A percentile compares a stretch with the other conserved stretches of the same genome.
Conservation (phyloP, 2,113 vertebrate genomes). For the Gopherus evgoodei region DNA sequence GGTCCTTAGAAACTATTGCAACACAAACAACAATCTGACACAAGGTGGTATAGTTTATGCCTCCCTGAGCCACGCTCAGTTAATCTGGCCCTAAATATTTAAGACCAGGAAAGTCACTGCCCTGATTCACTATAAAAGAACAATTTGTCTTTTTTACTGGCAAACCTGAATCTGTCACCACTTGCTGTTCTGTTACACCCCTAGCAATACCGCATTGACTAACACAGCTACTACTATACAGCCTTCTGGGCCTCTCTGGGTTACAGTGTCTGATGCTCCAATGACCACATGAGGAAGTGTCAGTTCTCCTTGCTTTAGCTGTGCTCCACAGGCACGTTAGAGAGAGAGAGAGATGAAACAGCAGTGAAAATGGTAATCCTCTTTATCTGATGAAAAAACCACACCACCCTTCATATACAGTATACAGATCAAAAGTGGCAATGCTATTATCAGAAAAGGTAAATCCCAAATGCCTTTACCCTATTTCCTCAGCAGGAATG, state of each 20-base stretch:
- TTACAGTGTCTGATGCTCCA: not conserved
- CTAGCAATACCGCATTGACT: not conserved
- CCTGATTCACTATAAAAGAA: not conserved
- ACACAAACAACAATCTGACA: not conserved
- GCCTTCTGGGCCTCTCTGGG: not conserved
- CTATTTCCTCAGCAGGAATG: no score
- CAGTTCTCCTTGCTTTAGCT: not conserved
- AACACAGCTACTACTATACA: not conserved
- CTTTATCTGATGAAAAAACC: not conserved
- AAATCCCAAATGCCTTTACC: not conserved
- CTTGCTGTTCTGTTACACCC: not conserved
- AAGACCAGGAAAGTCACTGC: not conserved
- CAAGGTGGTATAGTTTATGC: not conserved
- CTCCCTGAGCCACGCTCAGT: not conserved
- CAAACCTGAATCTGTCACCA: not conserved
- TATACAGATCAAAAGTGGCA: not conserved
- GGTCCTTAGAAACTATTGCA: not conserved
- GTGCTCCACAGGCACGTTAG: not conserved
- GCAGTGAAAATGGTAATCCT: not conserved
- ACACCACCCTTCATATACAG: not conserved
- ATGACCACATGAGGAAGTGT: conserved; percentile 19
- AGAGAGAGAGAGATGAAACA: not conserved
- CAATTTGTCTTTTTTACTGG: not conserved
- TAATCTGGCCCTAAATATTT: not conserved
- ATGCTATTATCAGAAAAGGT: not conserved